Evolutionary conservation across 2,888 invertebrate species (phyloP).

Genomic region (Xestia c-nigrum): DNA sequence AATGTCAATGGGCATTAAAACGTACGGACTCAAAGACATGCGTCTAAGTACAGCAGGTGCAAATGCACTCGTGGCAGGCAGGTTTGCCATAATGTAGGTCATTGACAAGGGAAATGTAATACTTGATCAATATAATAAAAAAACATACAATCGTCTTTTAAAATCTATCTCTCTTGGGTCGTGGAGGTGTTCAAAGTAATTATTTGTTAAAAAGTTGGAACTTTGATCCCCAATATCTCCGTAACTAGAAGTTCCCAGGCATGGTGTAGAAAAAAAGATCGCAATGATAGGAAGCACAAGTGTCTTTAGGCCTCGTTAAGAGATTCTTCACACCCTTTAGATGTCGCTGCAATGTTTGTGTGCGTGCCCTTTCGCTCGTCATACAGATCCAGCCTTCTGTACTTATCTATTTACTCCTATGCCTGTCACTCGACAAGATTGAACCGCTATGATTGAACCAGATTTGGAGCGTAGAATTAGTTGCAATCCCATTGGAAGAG

Average conservation of each 20-base stretch:
- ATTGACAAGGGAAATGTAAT: background rate
- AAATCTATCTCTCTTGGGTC: too few species aligned
- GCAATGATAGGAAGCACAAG: too few species aligned
- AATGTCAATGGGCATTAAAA: background rate
- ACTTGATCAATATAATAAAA: background rate
- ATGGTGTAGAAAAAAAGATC: too few species aligned
- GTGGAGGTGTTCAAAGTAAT: too few species aligned
- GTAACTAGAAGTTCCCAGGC: too few species aligned
- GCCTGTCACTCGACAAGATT: conserved; percentile 49
- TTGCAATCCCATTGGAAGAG: conserved; percentile 45
- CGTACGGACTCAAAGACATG: background rate
- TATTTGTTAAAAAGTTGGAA: too few species aligned
- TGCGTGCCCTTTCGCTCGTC: background rate
- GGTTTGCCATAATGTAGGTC: background rate
- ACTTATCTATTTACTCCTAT: background rate
- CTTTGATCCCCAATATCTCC: too few species aligned
- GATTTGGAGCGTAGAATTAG: conserved; percentile 51
- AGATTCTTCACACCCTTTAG: too few species aligned
- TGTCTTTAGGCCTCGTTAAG: too few species aligned
- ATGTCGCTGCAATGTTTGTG: background rate
- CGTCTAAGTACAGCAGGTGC: background rate
- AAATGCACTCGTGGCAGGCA: background rate
- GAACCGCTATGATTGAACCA: conserved; percentile 50
- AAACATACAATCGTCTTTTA: too few species aligned
- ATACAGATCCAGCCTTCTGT: conserved; percentile 1